Base-by-base conservation (phyloP, 2,888 invertebrate genomes). In the Neocrepidodera transversa region DNA sequence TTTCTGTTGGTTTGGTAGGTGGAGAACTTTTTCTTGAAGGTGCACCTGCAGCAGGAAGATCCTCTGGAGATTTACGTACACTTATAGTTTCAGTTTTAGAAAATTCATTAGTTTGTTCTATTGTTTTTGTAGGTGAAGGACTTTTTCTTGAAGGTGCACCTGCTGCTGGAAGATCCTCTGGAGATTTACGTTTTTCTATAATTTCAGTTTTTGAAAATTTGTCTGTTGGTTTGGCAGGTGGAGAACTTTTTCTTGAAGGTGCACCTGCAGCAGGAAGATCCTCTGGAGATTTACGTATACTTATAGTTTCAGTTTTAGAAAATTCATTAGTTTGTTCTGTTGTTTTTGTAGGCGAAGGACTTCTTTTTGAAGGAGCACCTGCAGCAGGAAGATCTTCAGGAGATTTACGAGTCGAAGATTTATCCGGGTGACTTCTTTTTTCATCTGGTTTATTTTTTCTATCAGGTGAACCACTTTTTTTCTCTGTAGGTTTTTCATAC, bases 401-500 rank as follows among this genome's bases (percentile, higher is more conserved):
- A 35, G n/a, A 13, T 35, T 35, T 13, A 5, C 13, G 3, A 3
- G n/a, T 13, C 3, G 35, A 13, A 10, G 13, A 35, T 35, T 13
- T 3, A 5, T 23, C 6, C 6, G 3, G 23, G 3, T 3, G 23
- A 23, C 23, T 23, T 23, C 6, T 23, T 23, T 43, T 17, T 6
- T 49, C 49, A 4, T 36, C 23, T 2, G 30, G 18, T 52, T 53
- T 42, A 16, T 43, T 17, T 4, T 11, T 23, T 18, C 28, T 38
- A 17, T n/a, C 32, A 1, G 23, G 2, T 49, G n/a, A 11, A 10
- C 3, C 51, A 18, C 20, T 58, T 64, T 8, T 28, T 8, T 28
- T 28, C 28, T 61, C 35, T 18, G 56, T 59, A 0, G 78, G 70
- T 26, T 68, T 65, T 70, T 80, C 79, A 48, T 76, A 74, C 7